A percentile compares a stretch with the other conserved stretches of the same genome.
Conservation (phyloP, 2,797 vertebrate species). For the Semotilus atromaculatus region DNA sequence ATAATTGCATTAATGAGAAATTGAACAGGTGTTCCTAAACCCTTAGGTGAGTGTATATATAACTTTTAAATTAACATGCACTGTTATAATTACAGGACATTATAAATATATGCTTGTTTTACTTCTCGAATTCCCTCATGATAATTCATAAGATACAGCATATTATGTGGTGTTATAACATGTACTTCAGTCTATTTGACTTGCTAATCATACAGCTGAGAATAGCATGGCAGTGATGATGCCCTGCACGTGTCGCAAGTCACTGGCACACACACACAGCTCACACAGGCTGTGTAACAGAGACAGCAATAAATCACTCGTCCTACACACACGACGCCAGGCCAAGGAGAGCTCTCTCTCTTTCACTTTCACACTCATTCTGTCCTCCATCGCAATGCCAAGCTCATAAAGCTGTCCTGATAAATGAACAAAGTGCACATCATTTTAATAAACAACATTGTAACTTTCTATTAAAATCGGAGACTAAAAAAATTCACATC, state of each 20-base stretch:
- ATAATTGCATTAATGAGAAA: no score
- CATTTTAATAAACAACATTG: not conserved
- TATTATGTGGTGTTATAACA: slow-evolving; percentile 22
- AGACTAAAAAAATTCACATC: no score
- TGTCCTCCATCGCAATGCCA: not conserved
- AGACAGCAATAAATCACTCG: slow-evolving; percentile 47
- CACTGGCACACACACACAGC: slow-evolving; percentile 7
- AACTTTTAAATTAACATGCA: not conserved
- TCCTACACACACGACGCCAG: slow-evolving; percentile 19
- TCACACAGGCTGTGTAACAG: slow-evolving; percentile 6
- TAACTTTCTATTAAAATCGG: not conserved
- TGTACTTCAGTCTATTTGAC: slow-evolving; percentile 17
- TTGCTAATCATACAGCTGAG: slow-evolving; percentile 37
- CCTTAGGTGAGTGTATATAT: no score
- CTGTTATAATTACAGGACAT: not conserved
- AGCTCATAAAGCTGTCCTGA: not conserved
- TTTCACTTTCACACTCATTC: slow-evolving; percentile 7
- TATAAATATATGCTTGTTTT: not conserved
- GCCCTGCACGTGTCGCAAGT: not conserved
- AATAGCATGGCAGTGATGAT: slow-evolving; percentile 42
- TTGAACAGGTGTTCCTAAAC: no score
- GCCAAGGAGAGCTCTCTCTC: slow-evolving; percentile 48
- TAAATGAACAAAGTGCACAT: not conserved
- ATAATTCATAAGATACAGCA: not conserved
- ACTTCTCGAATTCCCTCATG: not conserved